Percentiles rank a stretch among this genome's conserved stretches.
phyloP scores from a whole-genome alignment of 2,888 invertebrate genomes.

The Oscheius sp. region DNA sequence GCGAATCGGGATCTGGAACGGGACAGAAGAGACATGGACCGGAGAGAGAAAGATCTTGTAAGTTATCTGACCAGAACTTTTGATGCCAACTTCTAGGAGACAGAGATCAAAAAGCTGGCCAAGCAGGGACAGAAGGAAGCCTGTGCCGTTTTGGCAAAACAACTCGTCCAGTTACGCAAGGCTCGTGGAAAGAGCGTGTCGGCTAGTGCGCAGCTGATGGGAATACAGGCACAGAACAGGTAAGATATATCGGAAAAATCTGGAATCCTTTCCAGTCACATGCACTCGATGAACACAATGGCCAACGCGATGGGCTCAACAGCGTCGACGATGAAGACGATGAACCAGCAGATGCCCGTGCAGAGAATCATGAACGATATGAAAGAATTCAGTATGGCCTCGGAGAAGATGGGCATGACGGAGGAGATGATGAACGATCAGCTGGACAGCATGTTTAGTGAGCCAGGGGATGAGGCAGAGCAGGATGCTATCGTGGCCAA shows the following conservation, averaged over 20 bases:
- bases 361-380: slow-evolving; percentile 83
- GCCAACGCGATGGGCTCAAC: slow-evolving; percentile 89
- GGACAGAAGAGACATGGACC: slow-evolving; percentile 85
- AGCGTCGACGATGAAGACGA: slow-evolving; percentile 87
- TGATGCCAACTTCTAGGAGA: slow-evolving; percentile 78
- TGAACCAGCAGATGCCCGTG: slow-evolving; percentile 80
- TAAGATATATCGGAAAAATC: not conserved
- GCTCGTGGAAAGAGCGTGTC: slow-evolving; percentile 86
- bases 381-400: slow-evolving; percentile 86
- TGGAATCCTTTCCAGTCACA: slow-evolving; percentile 74
- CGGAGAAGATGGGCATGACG: slow-evolving; percentile 91
- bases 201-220: slow-evolving; percentile 84
- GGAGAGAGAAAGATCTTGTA: slow-evolving; percentile 89
- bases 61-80: slow-evolving; percentile 10
- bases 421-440: slow-evolving; percentile 89
- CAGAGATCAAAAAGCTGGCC: slow-evolving; percentile 89
- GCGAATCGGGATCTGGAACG: slow-evolving; percentile 87
- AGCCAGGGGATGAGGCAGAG: slow-evolving; percentile 91
- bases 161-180: slow-evolving; percentile 87
- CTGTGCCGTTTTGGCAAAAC: slow-evolving; percentile 84
- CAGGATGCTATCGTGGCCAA: slow-evolving; percentile 87
- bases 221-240: slow-evolving; percentile 87
- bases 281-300: slow-evolving; percentile 88
- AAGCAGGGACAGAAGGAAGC: slow-evolving; percentile 86
- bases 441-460: slow-evolving; percentile 87